These are phyloP conservation scores for Chymomyza caudatula DNA, from an alignment of 2,888 invertebrate genomes.

Conservation along the genomic window DNA sequence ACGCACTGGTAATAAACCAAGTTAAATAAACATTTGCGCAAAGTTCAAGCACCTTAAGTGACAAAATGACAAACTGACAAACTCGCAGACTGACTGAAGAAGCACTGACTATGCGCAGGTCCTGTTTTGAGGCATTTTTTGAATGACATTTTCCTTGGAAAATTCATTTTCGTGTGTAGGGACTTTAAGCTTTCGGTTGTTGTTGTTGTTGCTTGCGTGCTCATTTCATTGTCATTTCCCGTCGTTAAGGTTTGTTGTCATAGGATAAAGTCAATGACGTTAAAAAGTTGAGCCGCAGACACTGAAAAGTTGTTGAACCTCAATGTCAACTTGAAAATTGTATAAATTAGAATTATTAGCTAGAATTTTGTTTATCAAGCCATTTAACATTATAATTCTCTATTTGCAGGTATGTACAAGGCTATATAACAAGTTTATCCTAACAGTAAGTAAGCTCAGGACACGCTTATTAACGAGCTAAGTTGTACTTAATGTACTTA, in stretches of 20 bases:
- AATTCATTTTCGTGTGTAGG: conserved; percentile 48
- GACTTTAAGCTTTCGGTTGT: neutral
- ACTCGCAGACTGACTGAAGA: conserved; percentile 28
- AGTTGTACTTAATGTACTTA: conserved; percentile 39
- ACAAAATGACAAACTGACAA: conserved; percentile 1
- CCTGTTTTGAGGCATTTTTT: conserved; percentile 37
- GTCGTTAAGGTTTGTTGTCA: conserved; percentile 35
- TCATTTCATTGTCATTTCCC: conserved; percentile 45
- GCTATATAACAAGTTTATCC: neutral
- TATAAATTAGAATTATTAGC: neutral
- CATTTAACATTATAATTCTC: conserved; percentile 29
- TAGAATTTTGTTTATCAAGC: conserved; percentile 12
- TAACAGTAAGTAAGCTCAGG: neutral
- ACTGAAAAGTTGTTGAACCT: conserved; percentile 69
- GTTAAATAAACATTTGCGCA: conserved; percentile 36
- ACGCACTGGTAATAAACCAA: neutral
- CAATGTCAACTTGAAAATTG: neutral
- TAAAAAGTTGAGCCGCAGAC: conserved; percentile 28
- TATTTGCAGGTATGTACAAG: conserved; percentile 1
- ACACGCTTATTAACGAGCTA: conserved; percentile 60
- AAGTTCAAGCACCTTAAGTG: conserved; percentile 11
- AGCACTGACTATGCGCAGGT: conserved; percentile 40
- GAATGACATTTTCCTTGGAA: conserved; percentile 45
- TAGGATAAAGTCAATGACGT: conserved; percentile 46
- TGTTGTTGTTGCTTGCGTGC: conserved; percentile 14